Base-by-base conservation (phyloP, 2,797 vertebrate genomes). In the Streptopelia turtur region DNA sequence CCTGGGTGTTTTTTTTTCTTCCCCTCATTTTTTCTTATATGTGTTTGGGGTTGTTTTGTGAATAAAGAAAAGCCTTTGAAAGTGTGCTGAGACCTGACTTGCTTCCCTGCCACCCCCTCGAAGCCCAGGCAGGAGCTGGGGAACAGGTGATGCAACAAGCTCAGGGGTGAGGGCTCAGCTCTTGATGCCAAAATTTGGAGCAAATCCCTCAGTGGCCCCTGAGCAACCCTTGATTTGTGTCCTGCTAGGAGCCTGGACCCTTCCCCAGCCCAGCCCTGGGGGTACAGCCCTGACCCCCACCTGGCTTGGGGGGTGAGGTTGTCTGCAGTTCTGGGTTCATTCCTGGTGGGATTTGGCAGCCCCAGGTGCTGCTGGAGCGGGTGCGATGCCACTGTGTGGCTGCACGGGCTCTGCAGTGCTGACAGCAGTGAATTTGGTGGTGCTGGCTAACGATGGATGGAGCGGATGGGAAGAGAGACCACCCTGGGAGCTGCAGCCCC, bases 41-140 rank as follows among this genome's bases (percentile, higher is more conserved):
- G 7, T 64, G 59, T 87, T 82, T 78, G 92, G 37, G 39, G n/a
- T 80, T 89, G 85, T 92, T 93, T 89, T 96, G 79, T 93, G 93
- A 95, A 94, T 94, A 94, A 87, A 95, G 87, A 96, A 96, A 96
- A 92, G 30, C 57, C 52, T 83, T 66, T 61, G 50, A 50, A 91
- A 56, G 70, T 30, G 76, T 30, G 63, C 47, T 49, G 77, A 56
- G 78, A 50, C 9, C 61, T 24, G 47, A 16, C 27, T 41, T 33
- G 7, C 39, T 69, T 50, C 78, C 45, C 76, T 15, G 8, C 7
- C 53, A 55, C 16, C 28, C 23, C 4, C 31, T 39, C 3, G 4
- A 47, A 56, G 22, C 22, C 28, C 10, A 0, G 8, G 15, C 31
- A 21, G 49, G 11, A 83, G 31, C 13, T 12, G 18, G 31, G 65